Evolutionary conservation across 2,888 invertebrate genomes (phyloP).

Genomic region (Oxystoma pomonae): DNA sequence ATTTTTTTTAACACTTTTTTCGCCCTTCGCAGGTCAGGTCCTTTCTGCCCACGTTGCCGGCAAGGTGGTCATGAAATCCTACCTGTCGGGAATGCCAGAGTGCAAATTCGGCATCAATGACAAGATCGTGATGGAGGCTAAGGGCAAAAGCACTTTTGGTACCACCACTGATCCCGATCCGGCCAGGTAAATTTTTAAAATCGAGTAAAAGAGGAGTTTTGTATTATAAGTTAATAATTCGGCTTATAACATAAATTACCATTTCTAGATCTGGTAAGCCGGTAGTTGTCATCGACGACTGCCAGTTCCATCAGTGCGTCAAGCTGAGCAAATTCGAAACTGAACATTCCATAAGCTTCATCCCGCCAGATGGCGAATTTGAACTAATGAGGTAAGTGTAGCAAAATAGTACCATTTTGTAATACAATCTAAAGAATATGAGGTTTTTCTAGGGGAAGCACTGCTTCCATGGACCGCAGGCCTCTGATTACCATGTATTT

Average conservation of each 20-base stretch:
- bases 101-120: conserved; percentile 99
- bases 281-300: conserved; percentile 99
- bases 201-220: too few species aligned
- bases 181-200: conserved; percentile 52
- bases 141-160: conserved; percentile 71
- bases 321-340: conserved; percentile 99
- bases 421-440: too few species aligned
- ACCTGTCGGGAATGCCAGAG: conserved; percentile 99
- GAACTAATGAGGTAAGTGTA: conserved; percentile 88
- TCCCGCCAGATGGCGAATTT: conserved; percentile 99
- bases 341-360: conserved; percentile 99
- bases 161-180: conserved; percentile 66
- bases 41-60: conserved; percentile 98
- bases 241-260: not conserved
- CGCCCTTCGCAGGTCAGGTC: conserved; percentile 84
- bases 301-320: conserved; percentile 99
- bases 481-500: too few species aligned
- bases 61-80: conserved; percentile 99
- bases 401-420: not conserved
- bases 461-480: too few species aligned
- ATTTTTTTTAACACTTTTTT: conserved; percentile 1
- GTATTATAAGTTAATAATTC: too few species aligned
- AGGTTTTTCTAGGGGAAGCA: too few species aligned
- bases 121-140: conserved; percentile 97
- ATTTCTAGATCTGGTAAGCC: conserved; percentile 79